Base-by-base conservation (phyloP, 2,113 vertebrate species). In the Phalacrocorax pelagicus region DNA sequence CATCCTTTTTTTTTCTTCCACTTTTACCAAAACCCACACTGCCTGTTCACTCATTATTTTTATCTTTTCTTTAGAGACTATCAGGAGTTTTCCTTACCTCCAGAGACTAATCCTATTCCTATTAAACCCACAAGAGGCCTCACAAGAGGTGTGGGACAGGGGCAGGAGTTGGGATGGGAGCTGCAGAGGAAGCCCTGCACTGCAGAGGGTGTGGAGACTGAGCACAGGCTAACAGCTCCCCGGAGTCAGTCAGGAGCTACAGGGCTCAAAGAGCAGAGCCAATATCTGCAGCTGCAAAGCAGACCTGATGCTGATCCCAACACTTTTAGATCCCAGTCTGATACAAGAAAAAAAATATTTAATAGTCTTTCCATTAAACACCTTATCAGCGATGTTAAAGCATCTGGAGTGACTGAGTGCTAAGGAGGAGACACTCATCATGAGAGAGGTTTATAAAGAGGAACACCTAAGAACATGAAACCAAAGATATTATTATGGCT, bases 401-500 rank as follows among this genome's bases (percentile, higher is more conserved):
- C 70, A 77, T 92, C 40, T 91, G 88, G 46, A 94, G 73, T 52
- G 65, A 89, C 36, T 24, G 83, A 80, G 30, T 57, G 87, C 70
- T 94, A 30, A 82, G 65, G 81, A 91, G 69, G 81, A 92, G 86
- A 94, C 42, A 62, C 81, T 88, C 32, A 23, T 74, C 57, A 19
- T 52, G 44, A 88, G 81, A 63, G 61, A 54, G 19, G 32, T 59
- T 80, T 80, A 65, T 87, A 85, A 95, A 96, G 77, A 81, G 57
- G 83, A 97, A 91, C 80, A 92, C 57, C 86, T 95, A 93, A 89
- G 89, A 96, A 92, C 95, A 92, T 62, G 86, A 89, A 95, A 94
- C 92, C 55, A 89, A 87, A 95, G 20, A 61, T 66, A 69, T 62
- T 95, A 83, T 92, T 95, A 96, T 59, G 54, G 92, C 89, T 95